These are phyloP conservation scores for Pinna nobilis DNA, from an alignment of 1,140 invertebrate species.

Conservation along the genomic window DNA sequence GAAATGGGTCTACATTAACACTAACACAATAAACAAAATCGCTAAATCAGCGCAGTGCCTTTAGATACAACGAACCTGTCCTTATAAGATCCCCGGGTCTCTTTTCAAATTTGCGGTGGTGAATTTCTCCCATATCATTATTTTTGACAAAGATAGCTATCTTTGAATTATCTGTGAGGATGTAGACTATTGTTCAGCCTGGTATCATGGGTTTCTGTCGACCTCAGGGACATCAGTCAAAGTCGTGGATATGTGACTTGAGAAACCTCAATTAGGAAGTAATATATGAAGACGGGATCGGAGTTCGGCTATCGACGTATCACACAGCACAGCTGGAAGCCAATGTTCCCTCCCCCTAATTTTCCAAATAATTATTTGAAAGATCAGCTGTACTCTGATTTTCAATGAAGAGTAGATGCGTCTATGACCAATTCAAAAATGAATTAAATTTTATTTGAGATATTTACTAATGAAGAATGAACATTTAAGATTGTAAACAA, in stretches of 20 bases:
- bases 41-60: neutral
- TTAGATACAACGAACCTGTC: neutral
- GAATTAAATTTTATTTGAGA: slow-evolving; percentile 3
- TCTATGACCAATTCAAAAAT: neutral
- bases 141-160: slow-evolving; percentile 17
- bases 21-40: slow-evolving; percentile 7
- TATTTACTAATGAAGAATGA: slow-evolving; percentile 3
- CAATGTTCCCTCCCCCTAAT: neutral
- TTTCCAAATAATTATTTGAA: neutral
- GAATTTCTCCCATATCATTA: slow-evolving; percentile 24
- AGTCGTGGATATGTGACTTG: slow-evolving; percentile 25
- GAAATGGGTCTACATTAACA: slow-evolving; percentile 6
- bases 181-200: slow-evolving; percentile 26
- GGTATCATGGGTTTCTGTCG: slow-evolving; percentile 32
- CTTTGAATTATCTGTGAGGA: slow-evolving; percentile 18
- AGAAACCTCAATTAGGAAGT: slow-evolving; percentile 44
- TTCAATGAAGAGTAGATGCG: slow-evolving; percentile 25
- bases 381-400: slow-evolving; percentile 3
- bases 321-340: slow-evolving; percentile 21
- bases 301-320: slow-evolving; percentile 8
- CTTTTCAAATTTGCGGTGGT: slow-evolving; percentile 11
- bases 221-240: slow-evolving; percentile 36
- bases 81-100: neutral
- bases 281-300: slow-evolving; percentile 36
- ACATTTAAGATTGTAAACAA: slow-evolving; percentile 5